Percentiles rank a stretch among this genome's conserved stretches.
phyloP scores from a whole-genome alignment of 92 coral and sea anemone species.

The Palythoa grandiflora region DNA sequence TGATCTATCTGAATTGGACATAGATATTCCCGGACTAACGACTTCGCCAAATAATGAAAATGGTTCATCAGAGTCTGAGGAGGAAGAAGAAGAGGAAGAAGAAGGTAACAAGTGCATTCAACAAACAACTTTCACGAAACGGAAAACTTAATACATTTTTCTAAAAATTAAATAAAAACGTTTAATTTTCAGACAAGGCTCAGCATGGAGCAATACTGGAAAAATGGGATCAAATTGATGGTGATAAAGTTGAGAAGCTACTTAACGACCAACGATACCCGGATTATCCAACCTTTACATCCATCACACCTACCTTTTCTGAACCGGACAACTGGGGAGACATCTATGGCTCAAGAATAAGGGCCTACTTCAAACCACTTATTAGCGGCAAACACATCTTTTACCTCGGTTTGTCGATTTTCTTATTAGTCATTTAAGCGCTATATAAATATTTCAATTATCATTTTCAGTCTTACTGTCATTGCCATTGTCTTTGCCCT shows the following conservation, averaged over 20 bases:
- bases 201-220: constrained; percentile 64
- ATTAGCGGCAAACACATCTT: constrained; percentile 54
- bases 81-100: not conserved
- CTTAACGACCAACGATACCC: constrained; percentile 59
- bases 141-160: too few species aligned
- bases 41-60: not conserved
- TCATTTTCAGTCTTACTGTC: too few species aligned
- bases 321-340: constrained; percentile 68
- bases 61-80: not conserved
- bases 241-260: constrained; percentile 43
- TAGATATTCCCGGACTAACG: constrained; percentile 8
- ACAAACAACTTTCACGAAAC: too few species aligned
- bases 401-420: constrained; percentile 44
- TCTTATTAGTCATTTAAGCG: not conserved
- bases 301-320: constrained; percentile 48
- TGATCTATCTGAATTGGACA: constrained; percentile 12
- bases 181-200: constrained; percentile 5
- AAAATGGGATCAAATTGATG: constrained; percentile 65
- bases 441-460: too few species aligned
- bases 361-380: constrained; percentile 65
- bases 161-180: too few species aligned
- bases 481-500: too few species aligned
- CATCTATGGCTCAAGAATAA: constrained; percentile 63
- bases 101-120: not conserved
- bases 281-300: constrained; percentile 41